Evolutionary conservation across 2,888 invertebrate species (phyloP), one percentile per base, ranked within the genome.

Genomic region (Ferdinandea cuprea): DNA sequence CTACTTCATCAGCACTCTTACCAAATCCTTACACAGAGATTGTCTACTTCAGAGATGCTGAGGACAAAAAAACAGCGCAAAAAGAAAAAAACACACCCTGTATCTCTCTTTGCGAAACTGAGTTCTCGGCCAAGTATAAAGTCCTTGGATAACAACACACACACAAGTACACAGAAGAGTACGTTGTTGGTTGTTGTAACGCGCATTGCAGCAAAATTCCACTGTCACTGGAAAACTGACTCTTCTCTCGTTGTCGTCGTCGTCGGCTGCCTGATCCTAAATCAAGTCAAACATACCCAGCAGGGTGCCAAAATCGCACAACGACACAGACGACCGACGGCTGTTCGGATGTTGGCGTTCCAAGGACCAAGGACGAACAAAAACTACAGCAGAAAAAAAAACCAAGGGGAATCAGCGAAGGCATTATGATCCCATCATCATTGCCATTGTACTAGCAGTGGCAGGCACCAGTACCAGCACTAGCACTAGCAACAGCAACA

Each of bases 371-470:
- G 48, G 58, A 76, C 65, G 48, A 76, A 46, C n/a, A 37, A 17
- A 50, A 65, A 44, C n/a, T n/a, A 17, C 9, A 35, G 46, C 21
- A 61, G 52, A 30, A 32, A 61, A 44, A 25, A 5, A 54, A 37
- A 79, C 28, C 25, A 19, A 42, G 32, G 35, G 65, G 5, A 37
- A 32, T 59, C 32, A 71, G 28, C 56, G 52, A 40, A 66, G 81
- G 68, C 68, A 77, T 77, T 72, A 83, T 83, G 78, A 83, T 83
- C 66, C 83, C 78, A 78, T 83, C 83, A 77, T 77, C 66, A 78
- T 77, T 77, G 77, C 81, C 44, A 77, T 77, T 71, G 72, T 77
- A 72, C 46, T 37, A 65, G 28, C 46, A 44, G 35, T 58, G 69
- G 56, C 59, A 71, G 44, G 37, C 19, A 46, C 42, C 58, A 54